Evolutionary conservation across 2,113 vertebrate genomes (phyloP).

Genomic region (Muscicapa adusta): DNA sequence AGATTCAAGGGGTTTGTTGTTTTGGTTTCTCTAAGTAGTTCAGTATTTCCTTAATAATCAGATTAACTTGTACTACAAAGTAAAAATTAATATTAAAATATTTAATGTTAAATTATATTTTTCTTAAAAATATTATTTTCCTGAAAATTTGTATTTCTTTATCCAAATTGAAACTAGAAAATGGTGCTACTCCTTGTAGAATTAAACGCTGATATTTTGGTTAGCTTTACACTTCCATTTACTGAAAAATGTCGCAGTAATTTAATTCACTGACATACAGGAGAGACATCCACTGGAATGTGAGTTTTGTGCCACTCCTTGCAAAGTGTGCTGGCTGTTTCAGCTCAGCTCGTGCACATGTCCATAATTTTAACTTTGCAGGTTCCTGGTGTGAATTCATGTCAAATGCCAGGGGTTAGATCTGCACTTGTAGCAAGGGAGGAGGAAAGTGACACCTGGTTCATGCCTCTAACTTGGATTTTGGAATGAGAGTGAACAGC

Average conservation of each 20-base stretch:
- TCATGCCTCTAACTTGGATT: not conserved
- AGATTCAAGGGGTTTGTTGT: not conserved
- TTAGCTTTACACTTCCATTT: not conserved
- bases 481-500: not conserved
- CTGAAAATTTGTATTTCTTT: not conserved
- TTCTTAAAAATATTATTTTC: not conserved
- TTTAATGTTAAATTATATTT: not conserved
- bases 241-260: not conserved
- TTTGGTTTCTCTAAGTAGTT: not conserved
- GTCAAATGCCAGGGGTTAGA: not conserved
- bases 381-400: not conserved
- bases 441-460: not conserved
- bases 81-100: not conserved
- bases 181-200: not conserved
- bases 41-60: not conserved
- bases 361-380: not conserved
- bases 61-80: not conserved
- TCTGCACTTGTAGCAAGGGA: not conserved
- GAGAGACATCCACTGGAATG: accelerated
- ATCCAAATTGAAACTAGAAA: not conserved
- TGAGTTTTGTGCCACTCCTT: not conserved
- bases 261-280: not conserved
- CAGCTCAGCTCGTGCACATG: not conserved
- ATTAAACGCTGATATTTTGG: not conserved
- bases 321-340: not conserved